Base-by-base conservation (phyloP, 2,888 invertebrate genomes). In the Dryobotodes eremita region DNA sequence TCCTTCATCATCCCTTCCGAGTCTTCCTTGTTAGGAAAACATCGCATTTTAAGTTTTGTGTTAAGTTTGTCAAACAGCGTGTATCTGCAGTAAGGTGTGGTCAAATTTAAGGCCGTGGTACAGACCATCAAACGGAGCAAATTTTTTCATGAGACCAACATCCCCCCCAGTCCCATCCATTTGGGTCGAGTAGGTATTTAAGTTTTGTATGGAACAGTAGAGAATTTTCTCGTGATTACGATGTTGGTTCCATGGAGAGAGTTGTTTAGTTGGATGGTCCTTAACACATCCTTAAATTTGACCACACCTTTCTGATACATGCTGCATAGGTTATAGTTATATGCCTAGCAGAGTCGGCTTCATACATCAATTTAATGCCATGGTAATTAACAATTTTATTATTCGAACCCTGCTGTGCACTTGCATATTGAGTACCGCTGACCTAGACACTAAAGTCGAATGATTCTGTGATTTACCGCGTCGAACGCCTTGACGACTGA, bases 401-500 rank as follows among this genome's bases (percentile, higher is more conserved):
- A 77, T 53, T 78, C 31, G 65, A 15, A 17, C 17, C 65, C 53
- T 31, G 59, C 36, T 77, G 78, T 48, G 59, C 23, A 20, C 48
- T 31, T 8, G 83, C 31, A 48, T 59, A 36, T 48, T 59, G 31
- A 77, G 13, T 15, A 66, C 23, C n/a, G 13, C 26, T 77, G 83
- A 66, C 83, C 75, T 80, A 65, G 73, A 36, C 79, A 17, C 6
- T 55, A n/a, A 10, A 75, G 20, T 72, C 78, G 23, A 23, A 23
- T 23, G 23, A 57, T 55, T 69, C 23, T 59, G 75, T 65, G 81
- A 75, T 72, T 80, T 80, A 75, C n/a, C 10, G 79, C n/a, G 62
- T 23, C 36, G n/a, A 42, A 42, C 42, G 57, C 83, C 73, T 84
- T 77, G 77, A 74, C 66, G 46, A 66, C 3, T 26, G 69, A n/a